Base-by-base conservation (phyloP, 1,140 invertebrate species). In the Ceratoteleas bidentatus region DNA sequence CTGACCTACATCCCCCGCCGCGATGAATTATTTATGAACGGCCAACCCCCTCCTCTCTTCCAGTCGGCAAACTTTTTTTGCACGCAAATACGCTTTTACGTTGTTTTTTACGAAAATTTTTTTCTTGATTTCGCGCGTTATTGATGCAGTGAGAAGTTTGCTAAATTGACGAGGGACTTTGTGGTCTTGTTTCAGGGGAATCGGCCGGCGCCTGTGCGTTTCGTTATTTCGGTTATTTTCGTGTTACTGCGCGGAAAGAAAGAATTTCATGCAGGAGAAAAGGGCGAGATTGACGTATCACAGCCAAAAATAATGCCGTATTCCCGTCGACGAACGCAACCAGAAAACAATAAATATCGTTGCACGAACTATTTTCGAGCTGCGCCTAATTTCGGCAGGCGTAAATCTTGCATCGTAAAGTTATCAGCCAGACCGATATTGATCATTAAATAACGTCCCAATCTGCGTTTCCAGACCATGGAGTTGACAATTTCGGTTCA, bases 321-420 rank as follows among this genome's bases (percentile, higher is more conserved):
- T 79, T 73, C 65, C 76, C 43, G 68, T 73, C 76, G 68, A 68
- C 68, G 62, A 54, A 61, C 61, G 68, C 68, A 73, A 72, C 69
- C 56, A 68, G 69, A 80, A 80, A 80, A 80, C 77, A 80, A 80
- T 73, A 80, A 80, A 80, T 73, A 80, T 79, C 68, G 54, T 61
- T 79, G 62, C 49, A 61, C 60, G 10, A 34, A 43, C 68, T 79
- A 78, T 78, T 78, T 78, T 78, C 45, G 52, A 62, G 49, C 56
- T 57, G 69, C 13, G 54, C 60, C 60, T 74, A 66, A 75, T 75
- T 75, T 60, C 49, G 47, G 24, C 45, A 16, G 40, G 14, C 52
- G 24, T 52, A 66, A 65, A 52, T 75, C 52, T 57, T 40, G n/a
- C 54, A 56, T 58, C 43, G 60, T 49, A 60, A 56, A 73, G 64